These are phyloP conservation scores for Echinarachnius parma DNA, from an alignment of 53 echinoderm and acorn worm genomes.

Conservation along the genomic window DNA sequence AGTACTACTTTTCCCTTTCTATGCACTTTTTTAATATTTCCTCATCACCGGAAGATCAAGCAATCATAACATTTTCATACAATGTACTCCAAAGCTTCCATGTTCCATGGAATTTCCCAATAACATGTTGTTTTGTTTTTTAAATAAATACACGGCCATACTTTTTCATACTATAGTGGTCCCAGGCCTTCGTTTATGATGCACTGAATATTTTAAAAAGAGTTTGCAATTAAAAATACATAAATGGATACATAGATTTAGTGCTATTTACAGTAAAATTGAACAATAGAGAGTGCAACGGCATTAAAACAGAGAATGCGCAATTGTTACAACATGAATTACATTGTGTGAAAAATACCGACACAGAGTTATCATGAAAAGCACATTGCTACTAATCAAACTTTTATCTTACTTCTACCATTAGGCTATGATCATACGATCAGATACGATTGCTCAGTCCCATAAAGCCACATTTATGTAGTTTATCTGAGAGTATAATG, in stretches of 20 bases:
- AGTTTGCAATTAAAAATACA: constrained; percentile 11
- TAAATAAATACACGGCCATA: constrained; percentile 49
- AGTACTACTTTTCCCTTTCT: constrained; percentile 10
- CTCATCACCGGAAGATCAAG: constrained; percentile 27
- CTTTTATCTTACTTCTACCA: too few species aligned
- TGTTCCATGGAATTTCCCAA: background rate
- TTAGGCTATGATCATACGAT: too few species aligned
- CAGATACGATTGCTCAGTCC: too few species aligned
- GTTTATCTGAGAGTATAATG: too few species aligned
- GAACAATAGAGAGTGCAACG: too few species aligned
- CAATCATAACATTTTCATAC: constrained; percentile 7
- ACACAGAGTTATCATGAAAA: too few species aligned
- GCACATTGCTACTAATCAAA: too few species aligned
- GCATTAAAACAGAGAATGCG: background rate
- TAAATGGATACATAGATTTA: too few species aligned
- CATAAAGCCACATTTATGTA: too few species aligned
- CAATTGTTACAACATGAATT: too few species aligned
- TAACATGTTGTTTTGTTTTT: constrained; percentile 14
- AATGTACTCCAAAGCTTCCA: constrained; percentile 22
- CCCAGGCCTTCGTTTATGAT: constrained; percentile 15
- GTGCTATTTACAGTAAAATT: too few species aligned
- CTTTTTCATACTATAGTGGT: constrained; percentile 30
- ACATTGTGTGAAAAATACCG: too few species aligned
- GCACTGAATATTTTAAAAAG: constrained; percentile 2
- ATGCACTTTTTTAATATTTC: constrained; percentile 27